Evolutionary conservation across 2,888 invertebrate species (phyloP).

Genomic region (Camptogramma bilineatum): DNA sequence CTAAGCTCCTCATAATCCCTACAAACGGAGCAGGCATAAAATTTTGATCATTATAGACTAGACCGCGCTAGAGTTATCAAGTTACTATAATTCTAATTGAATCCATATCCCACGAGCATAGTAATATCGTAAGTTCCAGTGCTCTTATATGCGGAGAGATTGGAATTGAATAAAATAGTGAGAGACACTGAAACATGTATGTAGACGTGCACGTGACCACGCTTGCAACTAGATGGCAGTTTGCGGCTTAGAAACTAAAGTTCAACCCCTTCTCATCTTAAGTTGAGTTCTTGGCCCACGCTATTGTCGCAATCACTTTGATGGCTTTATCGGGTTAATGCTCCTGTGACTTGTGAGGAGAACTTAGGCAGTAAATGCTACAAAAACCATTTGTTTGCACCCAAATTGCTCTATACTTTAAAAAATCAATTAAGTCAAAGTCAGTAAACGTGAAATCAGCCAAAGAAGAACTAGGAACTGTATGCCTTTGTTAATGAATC

Average conservation of each 20-base stretch:
- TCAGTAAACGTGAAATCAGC: too few relatives aligned
- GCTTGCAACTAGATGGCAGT: constrained; percentile 36
- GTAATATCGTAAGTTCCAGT: constrained; percentile 42
- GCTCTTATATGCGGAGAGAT: constrained; percentile 43
- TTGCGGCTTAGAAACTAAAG: constrained; percentile 37
- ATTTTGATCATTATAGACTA: background rate
- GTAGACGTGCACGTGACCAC: constrained; percentile 40
- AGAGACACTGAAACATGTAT: constrained; percentile 43
- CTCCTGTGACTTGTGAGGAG: background rate
- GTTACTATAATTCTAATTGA: constrained; percentile 29
- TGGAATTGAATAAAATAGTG: constrained; percentile 48
- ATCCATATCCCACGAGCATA: constrained; percentile 33
- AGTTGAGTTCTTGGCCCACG: constrained; percentile 34
- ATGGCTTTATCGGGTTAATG: constrained; percentile 9
- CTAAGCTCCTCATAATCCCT: too few relatives aligned
- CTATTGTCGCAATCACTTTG: constrained; percentile 27
- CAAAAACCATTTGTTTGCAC: too few relatives aligned
- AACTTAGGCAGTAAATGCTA: too few relatives aligned
- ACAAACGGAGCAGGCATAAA: too few relatives aligned
- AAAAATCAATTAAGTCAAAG: too few relatives aligned
- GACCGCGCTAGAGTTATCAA: constrained; percentile 14
- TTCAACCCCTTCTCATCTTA: constrained; percentile 42
- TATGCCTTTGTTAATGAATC: too few relatives aligned
- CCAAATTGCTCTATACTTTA: too few relatives aligned
- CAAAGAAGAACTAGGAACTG: too few relatives aligned